A percentile compares a stretch with the other conserved stretches of the same genome.
Conservation (phyloP, 2,113 vertebrate genomes). For the Crotalus tigris region DNA sequence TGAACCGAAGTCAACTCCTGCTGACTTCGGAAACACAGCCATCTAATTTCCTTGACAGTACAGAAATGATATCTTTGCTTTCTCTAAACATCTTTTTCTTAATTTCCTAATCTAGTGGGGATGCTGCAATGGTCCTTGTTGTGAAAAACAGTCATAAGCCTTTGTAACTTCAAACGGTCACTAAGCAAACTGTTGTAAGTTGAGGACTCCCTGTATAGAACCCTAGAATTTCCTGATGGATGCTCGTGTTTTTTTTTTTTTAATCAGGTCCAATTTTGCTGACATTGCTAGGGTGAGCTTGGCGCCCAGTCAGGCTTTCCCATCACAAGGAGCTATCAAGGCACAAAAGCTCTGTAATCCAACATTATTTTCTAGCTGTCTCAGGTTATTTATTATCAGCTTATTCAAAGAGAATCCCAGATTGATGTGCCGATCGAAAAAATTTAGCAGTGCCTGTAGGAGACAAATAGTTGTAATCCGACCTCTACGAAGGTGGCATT, state of each 20-base stretch:
- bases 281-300: neutral
- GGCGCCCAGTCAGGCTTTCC: neutral
- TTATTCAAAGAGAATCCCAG: neutral
- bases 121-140: too few species aligned
- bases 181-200: too few species aligned
- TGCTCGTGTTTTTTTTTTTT: neutral
- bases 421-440: neutral
- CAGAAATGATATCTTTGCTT: too few species aligned
- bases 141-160: too few species aligned
- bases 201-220: neutral
- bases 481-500: neutral
- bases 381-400: neutral
- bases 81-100: too few species aligned
- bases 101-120: too few species aligned
- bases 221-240: neutral
- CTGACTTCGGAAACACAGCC: neutral
- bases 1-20: neutral
- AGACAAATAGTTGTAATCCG: neutral
- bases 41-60: too few species aligned
- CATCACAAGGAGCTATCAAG: neutral
- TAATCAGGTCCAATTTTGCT: neutral
- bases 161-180: too few species aligned
- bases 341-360: neutral
- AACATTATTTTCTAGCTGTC: neutral
- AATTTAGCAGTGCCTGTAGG: neutral